These are phyloP conservation scores for Eolophus roseicapilla DNA, from an alignment of 2,113 vertebrate genomes.

Conservation along the genomic window DNA sequence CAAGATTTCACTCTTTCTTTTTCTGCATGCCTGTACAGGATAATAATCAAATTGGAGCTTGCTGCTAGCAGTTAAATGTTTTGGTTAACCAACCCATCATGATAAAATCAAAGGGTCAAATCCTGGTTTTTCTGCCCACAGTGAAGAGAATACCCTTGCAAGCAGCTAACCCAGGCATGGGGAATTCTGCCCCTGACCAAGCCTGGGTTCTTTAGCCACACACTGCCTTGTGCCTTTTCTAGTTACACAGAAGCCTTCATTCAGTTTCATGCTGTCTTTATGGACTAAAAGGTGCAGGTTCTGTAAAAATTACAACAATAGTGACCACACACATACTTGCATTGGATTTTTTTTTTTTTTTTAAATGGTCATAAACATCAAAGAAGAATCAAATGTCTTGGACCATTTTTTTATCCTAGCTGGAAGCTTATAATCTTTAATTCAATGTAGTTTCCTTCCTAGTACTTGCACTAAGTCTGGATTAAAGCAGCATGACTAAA, in stretches of 20 bases:
- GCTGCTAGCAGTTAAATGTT: constrained; percentile 44
- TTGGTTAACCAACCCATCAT: background rate
- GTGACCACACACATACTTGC: background rate
- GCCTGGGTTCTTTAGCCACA: background rate
- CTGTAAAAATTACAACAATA: background rate
- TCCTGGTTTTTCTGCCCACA: background rate
- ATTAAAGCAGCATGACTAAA: background rate
- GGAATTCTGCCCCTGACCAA: background rate
- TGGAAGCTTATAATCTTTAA: background rate
- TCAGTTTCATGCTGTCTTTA: background rate
- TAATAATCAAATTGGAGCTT: constrained; percentile 42
- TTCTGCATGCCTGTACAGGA: constrained; percentile 56
- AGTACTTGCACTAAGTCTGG: background rate
- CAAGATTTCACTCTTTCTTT: constrained; percentile 42
- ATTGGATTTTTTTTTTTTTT: background rate
- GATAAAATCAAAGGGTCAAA: constrained; percentile 7
- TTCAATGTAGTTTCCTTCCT: background rate
- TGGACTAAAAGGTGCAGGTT: background rate
- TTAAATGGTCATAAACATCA: background rate
- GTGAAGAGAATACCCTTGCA: background rate
- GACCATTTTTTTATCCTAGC: background rate
- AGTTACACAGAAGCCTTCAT: background rate
- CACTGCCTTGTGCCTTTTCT: background rate
- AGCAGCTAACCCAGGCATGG: background rate
- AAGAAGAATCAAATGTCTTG: background rate